Base-by-base conservation (phyloP, 2,888 invertebrate species). In the Nemotelus nigrinus region DNA sequence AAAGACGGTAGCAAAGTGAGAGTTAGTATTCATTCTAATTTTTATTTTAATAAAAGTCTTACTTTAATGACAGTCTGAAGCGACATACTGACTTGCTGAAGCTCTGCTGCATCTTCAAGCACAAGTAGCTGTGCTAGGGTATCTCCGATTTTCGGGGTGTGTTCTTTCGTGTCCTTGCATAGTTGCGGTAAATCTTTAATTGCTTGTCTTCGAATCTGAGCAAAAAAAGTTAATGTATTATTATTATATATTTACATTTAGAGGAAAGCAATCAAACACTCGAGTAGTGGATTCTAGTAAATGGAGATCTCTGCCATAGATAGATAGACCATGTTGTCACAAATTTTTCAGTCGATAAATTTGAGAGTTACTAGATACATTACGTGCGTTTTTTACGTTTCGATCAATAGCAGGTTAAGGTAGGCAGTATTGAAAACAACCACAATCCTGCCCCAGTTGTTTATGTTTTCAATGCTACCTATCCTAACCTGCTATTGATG, bases 121-220 rank as follows among this genome's bases (percentile, higher is more conserved):
- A 96, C 95, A 78, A 98, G 88, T 63, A 99, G 88, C 85, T 99
- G 98, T 3, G 96, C 94, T 79, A 98, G 89, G 80, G 98, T 96
- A 85, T 97, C 97, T 8, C 97, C 94, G 83, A 98, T 94, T 86
- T 94, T 93, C 53, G 92, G 91, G 0, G 96, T 92, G 84, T 95
- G 93, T 81, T 94, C 94, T 81, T 93, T 93, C 78, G 92, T 92
- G 81, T 94, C 95, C 86, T 95, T 95, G 84, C 97, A 97, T 78
- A 98, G 88, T 60, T 91, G 89, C 8, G 97, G 96, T 80, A 99
- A 89, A 85, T 96, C 94, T 88, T 96, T 96, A 81, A 97, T 96
- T 10, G 97, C 97, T 89, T 96, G 96, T 84, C 97, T 97, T 41
- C 97, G 91, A 83, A 97, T 97, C 97, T 97, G 83, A 77, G 5